A percentile compares a stretch with the other conserved stretches of the same genome.
Conservation (phyloP, 2,797 vertebrate species). For the Microctenopoma lineatum region DNA sequence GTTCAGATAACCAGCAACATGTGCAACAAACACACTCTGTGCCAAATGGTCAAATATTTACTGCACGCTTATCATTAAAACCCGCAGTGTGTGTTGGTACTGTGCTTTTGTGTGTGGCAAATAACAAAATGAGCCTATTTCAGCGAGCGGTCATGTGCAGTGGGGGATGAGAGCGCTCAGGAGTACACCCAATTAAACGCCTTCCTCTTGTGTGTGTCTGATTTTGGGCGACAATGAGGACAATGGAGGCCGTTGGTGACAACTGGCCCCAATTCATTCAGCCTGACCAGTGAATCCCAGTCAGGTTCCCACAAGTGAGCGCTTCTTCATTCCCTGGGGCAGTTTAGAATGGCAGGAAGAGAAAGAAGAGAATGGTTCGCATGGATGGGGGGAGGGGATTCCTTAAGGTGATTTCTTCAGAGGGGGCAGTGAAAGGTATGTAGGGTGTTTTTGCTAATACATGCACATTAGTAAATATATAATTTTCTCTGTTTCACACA, state of each 20-base stretch:
- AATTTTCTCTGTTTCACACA: too few relatives aligned
- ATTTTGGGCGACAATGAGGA: slow-evolving; percentile 78
- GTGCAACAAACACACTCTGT: slow-evolving; percentile 54
- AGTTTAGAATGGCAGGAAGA: slow-evolving; percentile 49
- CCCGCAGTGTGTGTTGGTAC: slow-evolving; percentile 60
- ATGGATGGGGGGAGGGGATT: slow-evolving; percentile 17
- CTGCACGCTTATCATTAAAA: slow-evolving; percentile 71
- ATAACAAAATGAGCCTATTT: slow-evolving; percentile 60
- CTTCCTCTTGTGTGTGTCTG: slow-evolving; percentile 82
- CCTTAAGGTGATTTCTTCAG: slow-evolving; percentile 20
- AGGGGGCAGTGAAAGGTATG: slow-evolving; percentile 4
- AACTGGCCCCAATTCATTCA: slow-evolving; percentile 73
- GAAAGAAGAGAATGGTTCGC: slow-evolving; percentile 14
- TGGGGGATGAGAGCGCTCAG: slow-evolving; percentile 76
- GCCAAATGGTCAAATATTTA: slow-evolving; percentile 78
- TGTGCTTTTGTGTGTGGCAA: slow-evolving; percentile 63
- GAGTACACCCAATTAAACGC: slow-evolving; percentile 84
- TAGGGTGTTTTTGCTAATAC: neutral
- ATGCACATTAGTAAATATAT: neutral
- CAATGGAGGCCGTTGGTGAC: slow-evolving; percentile 78
- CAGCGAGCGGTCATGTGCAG: slow-evolving; percentile 70
- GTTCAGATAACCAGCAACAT: slow-evolving; percentile 64
- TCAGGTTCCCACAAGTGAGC: slow-evolving; percentile 78
- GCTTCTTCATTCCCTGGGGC: slow-evolving; percentile 67
- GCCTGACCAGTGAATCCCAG: slow-evolving; percentile 75